Evolutionary conservation across 2,113 vertebrate species (phyloP).

Genomic region (Aldabrachelys gigantea): DNA sequence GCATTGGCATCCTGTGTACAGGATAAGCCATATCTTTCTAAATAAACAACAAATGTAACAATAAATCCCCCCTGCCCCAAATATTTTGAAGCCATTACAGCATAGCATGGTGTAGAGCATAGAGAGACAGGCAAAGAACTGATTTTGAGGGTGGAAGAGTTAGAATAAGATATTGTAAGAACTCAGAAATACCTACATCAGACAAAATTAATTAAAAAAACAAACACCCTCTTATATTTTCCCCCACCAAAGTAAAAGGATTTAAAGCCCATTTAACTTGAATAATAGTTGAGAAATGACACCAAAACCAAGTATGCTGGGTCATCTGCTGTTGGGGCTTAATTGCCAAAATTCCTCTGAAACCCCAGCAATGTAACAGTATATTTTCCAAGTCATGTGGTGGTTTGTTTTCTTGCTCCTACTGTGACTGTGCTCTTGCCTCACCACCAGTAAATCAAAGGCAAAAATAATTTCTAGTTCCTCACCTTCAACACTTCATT

Average conservation of each 20-base stretch:
- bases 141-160: background rate
- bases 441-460: background rate
- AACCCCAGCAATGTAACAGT: background rate
- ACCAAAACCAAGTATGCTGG: background rate
- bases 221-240: background rate
- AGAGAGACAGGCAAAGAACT: background rate
- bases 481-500: background rate
- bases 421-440: background rate
- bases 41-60: background rate
- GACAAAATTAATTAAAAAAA: background rate
- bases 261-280: background rate
- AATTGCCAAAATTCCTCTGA: background rate
- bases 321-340: background rate
- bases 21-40: background rate
- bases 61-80: background rate
- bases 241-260: background rate
- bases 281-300: background rate
- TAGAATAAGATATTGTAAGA: background rate
- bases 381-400: fast-evolving
- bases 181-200: background rate
- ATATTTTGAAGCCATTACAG: background rate
- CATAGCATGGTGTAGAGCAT: background rate
- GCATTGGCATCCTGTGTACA: background rate
- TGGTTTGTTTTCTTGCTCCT: background rate
- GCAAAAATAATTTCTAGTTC: background rate